A percentile compares a stretch with the other conserved stretches of the same genome.
Evolutionary conservation across 1,140 invertebrate species (phyloP).

Genomic region (Phymastichus coffea): DNA sequence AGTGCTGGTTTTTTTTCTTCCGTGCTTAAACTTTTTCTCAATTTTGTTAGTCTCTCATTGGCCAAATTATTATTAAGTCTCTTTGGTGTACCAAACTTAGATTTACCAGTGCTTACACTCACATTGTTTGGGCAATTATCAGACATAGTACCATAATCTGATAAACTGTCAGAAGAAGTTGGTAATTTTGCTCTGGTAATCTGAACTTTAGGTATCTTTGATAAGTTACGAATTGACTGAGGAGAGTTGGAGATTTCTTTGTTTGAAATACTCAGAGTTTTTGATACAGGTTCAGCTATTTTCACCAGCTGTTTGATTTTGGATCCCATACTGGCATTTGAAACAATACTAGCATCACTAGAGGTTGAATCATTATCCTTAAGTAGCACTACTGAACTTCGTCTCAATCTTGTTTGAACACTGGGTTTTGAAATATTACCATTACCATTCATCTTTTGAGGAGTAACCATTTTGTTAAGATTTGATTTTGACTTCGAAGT

Average conservation of each 20-base stretch:
- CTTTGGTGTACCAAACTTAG: no score
- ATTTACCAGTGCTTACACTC: no score
- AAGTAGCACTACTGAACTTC: not conserved
- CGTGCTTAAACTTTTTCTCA: conserved; percentile 30
- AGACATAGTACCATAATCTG: no score
- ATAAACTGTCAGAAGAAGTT: no score
- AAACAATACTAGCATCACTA: not conserved
- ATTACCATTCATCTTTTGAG: not conserved
- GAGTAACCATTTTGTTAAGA: not conserved
- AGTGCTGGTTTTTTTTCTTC: not conserved
- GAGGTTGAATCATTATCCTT: not conserved
- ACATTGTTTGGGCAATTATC: no score
- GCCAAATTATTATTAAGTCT: conserved; percentile 33
- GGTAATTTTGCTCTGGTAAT: not conserved
- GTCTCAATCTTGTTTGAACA: not conserved
- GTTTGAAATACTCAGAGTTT: not conserved
- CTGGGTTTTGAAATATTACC: not conserved
- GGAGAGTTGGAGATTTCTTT: not conserved
- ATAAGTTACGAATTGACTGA: not conserved
- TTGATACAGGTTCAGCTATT: not conserved
- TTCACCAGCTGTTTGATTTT: not conserved
- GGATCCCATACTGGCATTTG: not conserved
- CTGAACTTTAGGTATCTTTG: conserved; percentile 12
- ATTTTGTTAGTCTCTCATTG: conserved; percentile 34
- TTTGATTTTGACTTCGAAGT: conserved; percentile 3